A percentile compares a stretch with the other conserved stretches of the same genome.
Conservation (phyloP, 2,113 vertebrate species). For the Rhegmatorhina hoffmannsi region DNA sequence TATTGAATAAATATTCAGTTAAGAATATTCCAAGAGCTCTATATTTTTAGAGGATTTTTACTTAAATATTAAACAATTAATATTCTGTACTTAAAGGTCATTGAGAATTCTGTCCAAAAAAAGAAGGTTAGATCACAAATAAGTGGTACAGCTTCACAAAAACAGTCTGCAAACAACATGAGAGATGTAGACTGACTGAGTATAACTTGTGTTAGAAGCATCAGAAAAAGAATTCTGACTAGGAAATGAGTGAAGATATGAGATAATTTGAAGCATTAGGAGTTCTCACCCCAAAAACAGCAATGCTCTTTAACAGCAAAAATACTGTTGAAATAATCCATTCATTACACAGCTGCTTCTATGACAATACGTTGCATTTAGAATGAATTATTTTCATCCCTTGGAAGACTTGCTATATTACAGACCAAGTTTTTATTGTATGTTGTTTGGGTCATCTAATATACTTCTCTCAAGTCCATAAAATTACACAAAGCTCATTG, state of each 20-base stretch:
- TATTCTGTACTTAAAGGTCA: background rate
- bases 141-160: background rate
- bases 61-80: background rate
- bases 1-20: background rate
- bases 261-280: background rate
- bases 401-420: background rate
- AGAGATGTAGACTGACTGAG: rapidly evolving
- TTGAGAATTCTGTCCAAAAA: background rate
- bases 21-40: background rate
- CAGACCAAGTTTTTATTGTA: background rate
- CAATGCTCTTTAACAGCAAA: background rate
- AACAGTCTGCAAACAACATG: background rate
- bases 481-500: background rate
- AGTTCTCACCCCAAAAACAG: background rate
- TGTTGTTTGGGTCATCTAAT: background rate
- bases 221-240: background rate
- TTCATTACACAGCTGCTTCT: background rate
- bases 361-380: background rate
- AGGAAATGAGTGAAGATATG: background rate
- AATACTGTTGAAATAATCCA: background rate
- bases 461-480: background rate
- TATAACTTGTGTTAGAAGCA: background rate
- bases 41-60: background rate
- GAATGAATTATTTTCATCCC: background rate
- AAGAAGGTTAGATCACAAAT: background rate